Evolutionary conservation across 2,797 vertebrate genomes (phyloP), one percentile per base, ranked within the genome.

Genomic region (Melanotaenia trifasciata): DNA sequence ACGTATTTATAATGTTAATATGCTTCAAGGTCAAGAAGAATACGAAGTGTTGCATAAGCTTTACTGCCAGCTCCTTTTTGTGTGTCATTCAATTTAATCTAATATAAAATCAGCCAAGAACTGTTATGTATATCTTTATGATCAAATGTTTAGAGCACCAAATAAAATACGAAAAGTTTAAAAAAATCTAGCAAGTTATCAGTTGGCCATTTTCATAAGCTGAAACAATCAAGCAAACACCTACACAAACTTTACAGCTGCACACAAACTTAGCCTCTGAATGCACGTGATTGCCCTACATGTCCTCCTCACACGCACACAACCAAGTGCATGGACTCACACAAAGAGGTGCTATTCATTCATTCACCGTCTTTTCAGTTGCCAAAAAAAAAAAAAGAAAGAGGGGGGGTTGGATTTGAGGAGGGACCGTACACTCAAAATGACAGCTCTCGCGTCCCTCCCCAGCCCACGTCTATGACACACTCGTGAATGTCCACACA

Each of bases 271-370:
- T 64, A 67, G 61, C 0, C 45, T 70, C 71, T 76, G 58, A 78
- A 26, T 75, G 69, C 61, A 62, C 58, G 75, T 64, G 33, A 54
- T 28, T 54, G 51, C 22, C 26, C 33, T 58, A 50, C 43, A 68
- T 61, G 62, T 20, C 1, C 33, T 83, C 78, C 14, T 64, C 16
- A 28, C 62, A 77, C 11, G 50, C 63, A 78, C 74, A 73, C 66
- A 54, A 67, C 60, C 69, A 69, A 75, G 28, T 71, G 59, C 83
- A 58, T 24, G 59, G 73, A 58, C 80, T 40, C 79, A 70, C 76
- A 87, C 81, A 92, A 87, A 90, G 79, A 72, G 54, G 63, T 51
- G 77, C 74, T 81, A 84, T 89, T 92, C 88, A 88, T 80, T 54
- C n/a, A 51, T 72, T 72, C 59, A 62, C 11, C 9, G 35, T 90